These are phyloP conservation scores for Rhynchotus rufescens DNA, from an alignment of 2,797 vertebrate genomes.

Conservation along the genomic window DNA sequence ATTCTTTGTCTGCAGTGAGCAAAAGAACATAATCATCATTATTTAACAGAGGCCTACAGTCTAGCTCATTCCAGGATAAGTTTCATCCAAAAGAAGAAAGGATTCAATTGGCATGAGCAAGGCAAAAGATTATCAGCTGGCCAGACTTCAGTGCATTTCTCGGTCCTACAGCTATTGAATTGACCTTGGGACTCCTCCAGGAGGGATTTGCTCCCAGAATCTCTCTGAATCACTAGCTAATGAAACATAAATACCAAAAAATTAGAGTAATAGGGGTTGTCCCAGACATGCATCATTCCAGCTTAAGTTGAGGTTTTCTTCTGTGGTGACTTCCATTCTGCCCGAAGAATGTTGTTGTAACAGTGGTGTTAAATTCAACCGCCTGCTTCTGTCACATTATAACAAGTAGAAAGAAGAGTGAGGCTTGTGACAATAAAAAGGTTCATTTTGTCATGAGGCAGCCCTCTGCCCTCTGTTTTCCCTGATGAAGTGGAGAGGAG, in stretches of 20 bases:
- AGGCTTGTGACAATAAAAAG: background rate
- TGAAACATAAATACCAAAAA: conserved; percentile 44
- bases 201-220: conserved; percentile 14
- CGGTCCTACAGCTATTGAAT: background rate
- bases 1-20: conserved; percentile 64
- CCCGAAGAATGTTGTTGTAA: background rate
- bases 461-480: background rate
- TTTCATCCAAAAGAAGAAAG: conserved; percentile 37
- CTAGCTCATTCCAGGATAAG: conserved; percentile 41
- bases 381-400: background rate
- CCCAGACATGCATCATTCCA: background rate
- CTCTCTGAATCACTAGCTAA: conserved; percentile 8
- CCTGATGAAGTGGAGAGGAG: accelerated
- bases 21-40: conserved; percentile 72
- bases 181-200: conserved; percentile 52
- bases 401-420: background rate
- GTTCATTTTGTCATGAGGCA: background rate
- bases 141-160: conserved; percentile 28
- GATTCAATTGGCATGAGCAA: conserved; percentile 33
- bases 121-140: conserved; percentile 37
- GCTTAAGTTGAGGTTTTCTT: background rate
- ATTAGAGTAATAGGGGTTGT: background rate
- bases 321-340: background rate
- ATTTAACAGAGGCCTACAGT: conserved; percentile 61
- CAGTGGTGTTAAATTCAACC: background rate